Evolutionary conservation across 2,113 vertebrate species (phyloP).

Genomic region (Oreocharis arfaki): DNA sequence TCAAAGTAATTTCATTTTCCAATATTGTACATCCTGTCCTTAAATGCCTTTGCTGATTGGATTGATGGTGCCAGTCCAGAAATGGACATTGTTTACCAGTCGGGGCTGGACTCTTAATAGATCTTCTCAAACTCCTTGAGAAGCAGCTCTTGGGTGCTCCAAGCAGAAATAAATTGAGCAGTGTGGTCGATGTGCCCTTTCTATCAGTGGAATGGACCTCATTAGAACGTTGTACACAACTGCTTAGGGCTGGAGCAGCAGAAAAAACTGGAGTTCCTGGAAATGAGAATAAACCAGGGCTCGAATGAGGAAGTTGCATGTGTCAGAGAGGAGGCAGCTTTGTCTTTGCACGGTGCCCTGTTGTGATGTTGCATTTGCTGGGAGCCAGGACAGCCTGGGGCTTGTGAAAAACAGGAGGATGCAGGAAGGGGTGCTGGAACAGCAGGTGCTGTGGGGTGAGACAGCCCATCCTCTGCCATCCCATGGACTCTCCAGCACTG

Average conservation of each 20-base stretch:
- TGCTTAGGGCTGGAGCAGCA: neutral
- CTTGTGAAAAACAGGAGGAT: neutral
- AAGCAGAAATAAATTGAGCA: neutral
- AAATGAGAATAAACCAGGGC: neutral
- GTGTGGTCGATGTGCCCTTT: neutral
- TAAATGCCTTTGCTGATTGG: conserved; percentile 26
- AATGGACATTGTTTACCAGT: neutral
- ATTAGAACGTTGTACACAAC: neutral
- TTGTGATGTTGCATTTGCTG: neutral
- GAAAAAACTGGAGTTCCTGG: neutral
- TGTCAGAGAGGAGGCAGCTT: neutral
- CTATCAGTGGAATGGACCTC: neutral
- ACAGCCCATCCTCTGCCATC: neutral
- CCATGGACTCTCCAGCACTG: neutral
- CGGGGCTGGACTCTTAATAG: neutral
- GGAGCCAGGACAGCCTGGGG: neutral
- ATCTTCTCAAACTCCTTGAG: conserved; percentile 4
- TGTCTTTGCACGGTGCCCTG: neutral
- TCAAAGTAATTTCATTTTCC: conserved; percentile 32
- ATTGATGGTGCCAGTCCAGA: neutral
- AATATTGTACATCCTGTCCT: neutral
- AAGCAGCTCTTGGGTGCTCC: neutral
- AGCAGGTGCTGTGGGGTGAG: neutral
- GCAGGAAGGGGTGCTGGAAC: neutral
- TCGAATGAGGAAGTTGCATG: neutral